Percentiles rank a stretch among this genome's conserved stretches.
Evolutionary conservation across 92 coral and sea anemone genomes (phyloP).

Genomic region (Actinostola sp.): DNA sequence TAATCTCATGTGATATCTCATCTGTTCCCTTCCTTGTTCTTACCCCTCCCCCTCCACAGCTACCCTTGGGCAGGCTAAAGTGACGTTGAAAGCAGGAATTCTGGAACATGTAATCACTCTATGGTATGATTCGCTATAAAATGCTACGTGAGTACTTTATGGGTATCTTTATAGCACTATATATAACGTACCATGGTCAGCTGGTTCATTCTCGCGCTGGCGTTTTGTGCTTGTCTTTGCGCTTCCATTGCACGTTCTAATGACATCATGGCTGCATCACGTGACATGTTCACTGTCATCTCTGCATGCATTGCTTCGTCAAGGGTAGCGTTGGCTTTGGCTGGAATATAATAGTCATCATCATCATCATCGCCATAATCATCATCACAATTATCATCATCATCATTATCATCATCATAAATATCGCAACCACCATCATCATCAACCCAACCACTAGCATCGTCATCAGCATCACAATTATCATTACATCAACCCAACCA

Average conservation of each 20-base stretch:
- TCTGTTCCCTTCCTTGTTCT: background rate
- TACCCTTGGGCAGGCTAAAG: background rate
- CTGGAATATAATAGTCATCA: conserved; percentile 21
- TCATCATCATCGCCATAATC: background rate
- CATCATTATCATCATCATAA: background rate
- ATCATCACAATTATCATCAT: background rate
- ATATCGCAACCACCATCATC: background rate
- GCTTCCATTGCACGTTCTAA: conserved; percentile 79
- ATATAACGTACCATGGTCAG: conserved; percentile 64
- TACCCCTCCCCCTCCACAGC: conserved; percentile 3
- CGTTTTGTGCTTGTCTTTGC: conserved; percentile 64
- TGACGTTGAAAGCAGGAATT: background rate
- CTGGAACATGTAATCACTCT: background rate
- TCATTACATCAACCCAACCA: no score
- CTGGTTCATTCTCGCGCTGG: conserved; percentile 66
- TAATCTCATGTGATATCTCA: no score
- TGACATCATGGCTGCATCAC: conserved; percentile 73
- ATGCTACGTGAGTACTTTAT: no score
- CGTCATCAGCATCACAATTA: no score
- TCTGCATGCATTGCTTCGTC: conserved; percentile 69
- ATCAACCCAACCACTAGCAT: background rate
- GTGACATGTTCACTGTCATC: conserved; percentile 72
- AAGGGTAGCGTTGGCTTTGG: conserved; percentile 73
- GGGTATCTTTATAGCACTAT: background rate
- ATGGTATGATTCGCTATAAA: no score